Evolutionary conservation across 1,140 invertebrate species (phyloP).

Genomic region (Drosophila serrata): DNA sequence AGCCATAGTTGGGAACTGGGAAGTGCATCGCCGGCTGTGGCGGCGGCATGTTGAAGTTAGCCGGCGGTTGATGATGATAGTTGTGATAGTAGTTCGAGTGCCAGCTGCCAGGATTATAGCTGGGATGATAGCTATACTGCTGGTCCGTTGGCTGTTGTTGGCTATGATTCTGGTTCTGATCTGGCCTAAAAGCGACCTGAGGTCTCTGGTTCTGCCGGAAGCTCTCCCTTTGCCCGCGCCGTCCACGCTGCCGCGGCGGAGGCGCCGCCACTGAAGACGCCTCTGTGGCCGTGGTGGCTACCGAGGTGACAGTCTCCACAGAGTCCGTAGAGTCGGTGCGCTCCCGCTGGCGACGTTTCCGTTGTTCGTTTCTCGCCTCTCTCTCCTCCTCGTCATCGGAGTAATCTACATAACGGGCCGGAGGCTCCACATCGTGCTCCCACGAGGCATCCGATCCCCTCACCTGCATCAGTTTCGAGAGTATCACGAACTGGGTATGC

Average conservation of each 20-base stretch:
- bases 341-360: constrained; percentile 71
- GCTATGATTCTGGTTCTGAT: constrained; percentile 22
- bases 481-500: constrained; percentile 91
- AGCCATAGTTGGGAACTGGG: constrained; percentile 60
- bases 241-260: constrained; percentile 51
- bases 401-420: constrained; percentile 90
- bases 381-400: constrained; percentile 96
- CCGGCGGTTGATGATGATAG: constrained; percentile 59
- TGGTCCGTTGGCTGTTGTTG: constrained; percentile 33
- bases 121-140: constrained; percentile 74
- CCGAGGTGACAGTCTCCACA: constrained; percentile 42
- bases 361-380: constrained; percentile 85
- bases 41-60: constrained; percentile 67
- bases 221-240: constrained; percentile 52
- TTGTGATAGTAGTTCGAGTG: constrained; percentile 83
- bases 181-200: not conserved
- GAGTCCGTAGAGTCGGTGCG: constrained; percentile 68
- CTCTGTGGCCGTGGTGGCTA: constrained; percentile 32
- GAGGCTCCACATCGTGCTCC: constrained; percentile 93
- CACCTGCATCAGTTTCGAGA: constrained; percentile 90
- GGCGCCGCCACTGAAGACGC: constrained; percentile 30
- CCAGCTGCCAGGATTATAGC: constrained; percentile 80
- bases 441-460: constrained; percentile 94
- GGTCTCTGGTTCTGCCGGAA: constrained; percentile 37
- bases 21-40: constrained; percentile 54